These are phyloP conservation scores for Phymanthus crucifer DNA, from an alignment of 92 coral and sea anemone species.

Conservation along the genomic window DNA sequence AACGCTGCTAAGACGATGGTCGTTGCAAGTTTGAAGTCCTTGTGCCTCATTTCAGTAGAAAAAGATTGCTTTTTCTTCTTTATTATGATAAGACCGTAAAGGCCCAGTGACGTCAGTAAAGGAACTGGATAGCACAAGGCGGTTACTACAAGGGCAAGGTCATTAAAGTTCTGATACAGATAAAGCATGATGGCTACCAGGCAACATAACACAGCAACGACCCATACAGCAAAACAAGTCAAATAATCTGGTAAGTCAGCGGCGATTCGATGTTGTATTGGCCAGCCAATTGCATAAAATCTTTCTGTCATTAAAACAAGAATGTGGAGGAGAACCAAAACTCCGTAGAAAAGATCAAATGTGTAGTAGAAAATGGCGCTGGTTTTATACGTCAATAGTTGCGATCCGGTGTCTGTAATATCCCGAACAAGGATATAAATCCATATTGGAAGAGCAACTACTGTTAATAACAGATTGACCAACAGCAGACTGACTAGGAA, in stretches of 20 bases:
- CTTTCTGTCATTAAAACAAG: constrained; percentile 45
- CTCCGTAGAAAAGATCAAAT: constrained; percentile 46
- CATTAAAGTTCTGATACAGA: constrained; percentile 15
- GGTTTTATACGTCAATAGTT: background rate
- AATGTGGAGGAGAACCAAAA: constrained; percentile 38
- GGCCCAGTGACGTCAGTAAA: background rate
- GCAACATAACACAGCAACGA: constrained; percentile 19
- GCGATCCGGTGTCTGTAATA: background rate
- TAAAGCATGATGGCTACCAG: constrained; percentile 24
- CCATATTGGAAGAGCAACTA: constrained; percentile 34
- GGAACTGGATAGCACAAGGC: constrained; percentile 33
- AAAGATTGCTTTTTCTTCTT: constrained; percentile 1
- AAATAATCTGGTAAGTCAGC: constrained; percentile 36
- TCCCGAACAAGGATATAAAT: constrained; percentile 11
- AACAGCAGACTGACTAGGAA: constrained; percentile 33
- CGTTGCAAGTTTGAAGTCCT: constrained; percentile 11
- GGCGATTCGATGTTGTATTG: constrained; percentile 47
- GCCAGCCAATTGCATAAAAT: constrained; percentile 49
- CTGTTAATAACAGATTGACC: constrained; percentile 31
- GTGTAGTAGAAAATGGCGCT: constrained; percentile 41
- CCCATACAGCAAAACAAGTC: constrained; percentile 32
- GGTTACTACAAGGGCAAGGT: constrained; percentile 8
- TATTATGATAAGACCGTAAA: constrained; percentile 19
- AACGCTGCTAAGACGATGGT: constrained; percentile 7
- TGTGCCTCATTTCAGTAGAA: constrained; percentile 23